Evolutionary conservation across 2,888 invertebrate genomes (phyloP).

Genomic region (Alsophila aescularia): DNA sequence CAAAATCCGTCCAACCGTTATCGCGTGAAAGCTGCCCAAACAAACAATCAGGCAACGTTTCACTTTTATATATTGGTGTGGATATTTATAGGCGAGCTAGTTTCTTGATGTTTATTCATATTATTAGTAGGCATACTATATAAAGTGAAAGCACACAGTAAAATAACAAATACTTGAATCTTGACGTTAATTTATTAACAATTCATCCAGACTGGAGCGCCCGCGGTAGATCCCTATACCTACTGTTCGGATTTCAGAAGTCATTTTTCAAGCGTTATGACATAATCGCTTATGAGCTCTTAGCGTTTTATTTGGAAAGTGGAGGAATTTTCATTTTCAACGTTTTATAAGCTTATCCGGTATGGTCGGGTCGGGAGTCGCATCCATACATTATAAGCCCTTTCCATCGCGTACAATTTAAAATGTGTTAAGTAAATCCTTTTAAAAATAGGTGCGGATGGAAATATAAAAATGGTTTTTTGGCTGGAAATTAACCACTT

Average conservation of each 20-base stretch:
- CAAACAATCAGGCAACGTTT: too few species aligned
- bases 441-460: not conserved
- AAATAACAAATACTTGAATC: too few species aligned
- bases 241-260: constrained; percentile 62
- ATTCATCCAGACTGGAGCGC: constrained; percentile 67
- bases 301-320: constrained; percentile 72
- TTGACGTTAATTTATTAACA: constrained; percentile 66
- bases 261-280: constrained; percentile 77
- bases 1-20: too few species aligned
- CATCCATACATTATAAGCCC: constrained; percentile 20
- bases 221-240: constrained; percentile 26
- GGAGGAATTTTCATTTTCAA: constrained; percentile 69
- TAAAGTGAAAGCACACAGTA: too few species aligned
- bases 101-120: too few species aligned
- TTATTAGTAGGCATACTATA: too few species aligned
- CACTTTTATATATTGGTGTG: too few species aligned
- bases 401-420: constrained; percentile 11
- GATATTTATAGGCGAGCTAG: too few species aligned
- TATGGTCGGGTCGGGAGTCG: constrained; percentile 23
- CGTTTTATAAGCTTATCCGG: constrained; percentile 62
- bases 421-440: constrained; percentile 18
- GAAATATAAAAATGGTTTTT: not conserved
- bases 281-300: constrained; percentile 78
- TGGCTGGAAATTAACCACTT: not conserved
- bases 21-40: too few species aligned